phyloP scores from a whole-genome alignment of 2,797 vertebrate species.

The Brachymystax lenok region DNA sequence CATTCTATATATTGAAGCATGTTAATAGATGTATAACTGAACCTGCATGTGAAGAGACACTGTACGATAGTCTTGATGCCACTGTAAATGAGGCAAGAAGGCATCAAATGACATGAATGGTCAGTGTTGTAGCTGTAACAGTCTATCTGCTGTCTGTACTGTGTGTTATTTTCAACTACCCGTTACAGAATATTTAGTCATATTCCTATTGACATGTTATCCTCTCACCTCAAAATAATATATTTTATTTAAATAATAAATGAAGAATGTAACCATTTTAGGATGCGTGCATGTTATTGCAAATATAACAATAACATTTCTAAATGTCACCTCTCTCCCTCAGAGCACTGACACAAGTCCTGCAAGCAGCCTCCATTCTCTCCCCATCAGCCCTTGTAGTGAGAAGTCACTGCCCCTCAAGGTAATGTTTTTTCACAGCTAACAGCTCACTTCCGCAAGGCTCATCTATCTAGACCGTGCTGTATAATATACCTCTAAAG shows the following conservation, averaged over 20 bases:
- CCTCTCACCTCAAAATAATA: no score
- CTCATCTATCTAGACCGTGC: no score
- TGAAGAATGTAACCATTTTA: neutral
- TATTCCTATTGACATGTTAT: no score
- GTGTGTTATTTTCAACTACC: no score
- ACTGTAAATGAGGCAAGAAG: no score
- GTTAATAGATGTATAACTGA: neutral
- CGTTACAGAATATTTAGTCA: no score
- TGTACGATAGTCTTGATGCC: no score
- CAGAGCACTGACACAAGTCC: slow-evolving; percentile 94
- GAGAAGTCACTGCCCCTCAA: slow-evolving; percentile 89
- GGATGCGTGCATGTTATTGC: neutral
- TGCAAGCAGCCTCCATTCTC: slow-evolving; percentile 89
- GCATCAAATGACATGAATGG: no score
- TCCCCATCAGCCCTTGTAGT: slow-evolving; percentile 93
- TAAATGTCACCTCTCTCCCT: slow-evolving; percentile 25
- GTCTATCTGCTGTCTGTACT: no score
- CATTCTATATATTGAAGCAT: neutral
- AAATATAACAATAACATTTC: slow-evolving; percentile 8
- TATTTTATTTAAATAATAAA: no score
- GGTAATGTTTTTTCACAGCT: slow-evolving; percentile 72
- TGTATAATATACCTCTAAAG: no score
- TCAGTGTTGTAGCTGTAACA: no score
- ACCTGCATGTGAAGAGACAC: neutral
- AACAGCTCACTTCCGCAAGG: neutral